These are phyloP conservation scores for Rallus crepitans DNA, from an alignment of 2,797 vertebrate genomes.

Conservation along the genomic window DNA sequence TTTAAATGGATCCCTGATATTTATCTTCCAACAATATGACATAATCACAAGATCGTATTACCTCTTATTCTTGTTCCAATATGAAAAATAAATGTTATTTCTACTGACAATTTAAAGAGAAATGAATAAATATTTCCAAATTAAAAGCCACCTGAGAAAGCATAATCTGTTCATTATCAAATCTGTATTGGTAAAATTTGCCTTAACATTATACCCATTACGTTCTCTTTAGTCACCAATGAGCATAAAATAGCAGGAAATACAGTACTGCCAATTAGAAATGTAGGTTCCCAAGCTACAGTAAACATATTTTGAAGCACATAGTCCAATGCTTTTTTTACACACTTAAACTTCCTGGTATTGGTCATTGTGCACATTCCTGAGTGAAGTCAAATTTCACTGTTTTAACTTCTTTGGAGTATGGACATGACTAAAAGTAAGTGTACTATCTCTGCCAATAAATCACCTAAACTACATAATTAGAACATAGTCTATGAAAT, in stretches of 20 bases:
- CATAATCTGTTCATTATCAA: conserved; percentile 12
- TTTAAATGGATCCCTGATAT: not conserved
- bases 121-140: conserved; percentile 51
- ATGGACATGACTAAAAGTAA: not conserved
- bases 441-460: not conserved
- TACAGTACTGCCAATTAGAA: not conserved
- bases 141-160: conserved; percentile 54
- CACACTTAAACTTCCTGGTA: not conserved
- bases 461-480: not conserved
- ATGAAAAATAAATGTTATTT: conserved; percentile 56
- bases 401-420: not conserved
- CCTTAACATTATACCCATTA: not conserved
- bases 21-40: not conserved
- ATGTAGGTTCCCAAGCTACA: not conserved
- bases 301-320: not conserved
- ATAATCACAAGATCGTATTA: conserved; percentile 6
- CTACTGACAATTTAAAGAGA: conserved; percentile 36
- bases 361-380: not conserved
- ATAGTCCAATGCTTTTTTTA: not conserved
- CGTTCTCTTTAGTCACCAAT: not conserved
- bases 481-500: not conserved
- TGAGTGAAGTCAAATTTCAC: not conserved
- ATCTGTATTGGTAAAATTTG: not conserved
- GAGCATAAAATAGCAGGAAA: conserved; percentile 23
- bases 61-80: not conserved